Conservation (phyloP, 2,113 vertebrate species). For the Dicrurus megarhynchus region DNA sequence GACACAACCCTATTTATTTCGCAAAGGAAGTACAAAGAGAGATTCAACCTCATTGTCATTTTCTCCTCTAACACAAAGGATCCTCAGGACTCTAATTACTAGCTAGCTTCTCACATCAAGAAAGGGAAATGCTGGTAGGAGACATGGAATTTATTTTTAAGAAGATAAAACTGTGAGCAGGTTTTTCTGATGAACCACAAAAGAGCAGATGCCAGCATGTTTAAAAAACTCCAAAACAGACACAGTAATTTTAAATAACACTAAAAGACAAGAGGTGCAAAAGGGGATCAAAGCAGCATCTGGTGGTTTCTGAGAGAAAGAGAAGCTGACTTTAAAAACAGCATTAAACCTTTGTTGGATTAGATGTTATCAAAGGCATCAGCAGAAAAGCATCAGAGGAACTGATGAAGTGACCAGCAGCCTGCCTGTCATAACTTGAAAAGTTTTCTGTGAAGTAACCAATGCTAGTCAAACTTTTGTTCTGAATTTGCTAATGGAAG, state of each 20-base stretch:
- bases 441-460: background rate
- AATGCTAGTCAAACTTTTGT: background rate
- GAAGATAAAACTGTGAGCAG: conserved; percentile 3
- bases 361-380: conserved; percentile 12
- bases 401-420: conserved; percentile 4
- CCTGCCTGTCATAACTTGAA: background rate
- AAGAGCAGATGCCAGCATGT: conserved; percentile 10
- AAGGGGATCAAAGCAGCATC: conserved; percentile 36
- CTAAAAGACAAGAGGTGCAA: conserved; percentile 11
- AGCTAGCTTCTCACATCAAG: background rate
- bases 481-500: background rate
- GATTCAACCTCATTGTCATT: conserved; percentile 17
- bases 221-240: background rate
- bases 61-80: background rate
- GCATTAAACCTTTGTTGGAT: background rate
- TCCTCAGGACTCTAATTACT: conserved; percentile 17
- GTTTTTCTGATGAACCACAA: conserved; percentile 19
- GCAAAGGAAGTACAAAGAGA: conserved; percentile 10
- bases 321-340: conserved; percentile 3
- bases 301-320: conserved; percentile 4
- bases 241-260: conserved; percentile 10
- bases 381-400: background rate
- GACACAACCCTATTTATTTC: conserved; percentile 34
- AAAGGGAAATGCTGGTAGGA: conserved; percentile 8
- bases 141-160: conserved; percentile 10